Base-by-base conservation (phyloP, 1,140 invertebrate species). In the Pectinophora gossypiella region DNA sequence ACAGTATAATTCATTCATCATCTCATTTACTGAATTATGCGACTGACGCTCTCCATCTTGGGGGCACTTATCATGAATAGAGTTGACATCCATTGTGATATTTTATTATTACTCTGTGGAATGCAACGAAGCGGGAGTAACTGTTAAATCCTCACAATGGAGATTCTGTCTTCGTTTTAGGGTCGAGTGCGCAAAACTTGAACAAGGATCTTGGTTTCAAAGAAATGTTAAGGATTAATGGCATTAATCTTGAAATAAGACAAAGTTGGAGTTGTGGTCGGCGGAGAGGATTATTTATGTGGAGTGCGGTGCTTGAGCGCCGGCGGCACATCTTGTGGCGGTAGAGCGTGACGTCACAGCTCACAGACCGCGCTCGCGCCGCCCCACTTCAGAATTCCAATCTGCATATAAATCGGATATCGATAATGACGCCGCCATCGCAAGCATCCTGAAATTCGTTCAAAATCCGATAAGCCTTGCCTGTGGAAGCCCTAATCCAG, bases 401-500 rank as follows among this genome's bases (percentile, higher is more conserved):
- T 86, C 76, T 86, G 81, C 83, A 86, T 86, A 86, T 86, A 86
- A 86, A 86, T 86, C 79, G 79, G 75, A 81, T 85, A 82, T 79
- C 73, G 73, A 82, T 86, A 83, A 86, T 86, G 74, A 84, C 72
- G 70, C 74, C 69, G 72, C 71, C 64, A 80, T 83, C 74, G 68
- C 68, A 76, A 83, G 77, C 66, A 84, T 70, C 64, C 76, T 68
- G 68, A 83, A 85, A 81, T 84, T 79, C 83, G 72, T 76, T 81
- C 77, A 70, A 77, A 80, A 83, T 81, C 77, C 77, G 79, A 86
- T 86, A 86, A 86, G 72, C 74, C 61, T 59, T 72, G 69, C 69
- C 66, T 61, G 65, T 80, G 76, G 82, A 86, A 75, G 68, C 78
- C 71, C 64, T 85, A 83, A 77, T 81, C 74, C 71, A 76, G 64